Base-by-base conservation (phyloP, 2,113 vertebrate genomes). In the Osmerus mordax region DNA sequence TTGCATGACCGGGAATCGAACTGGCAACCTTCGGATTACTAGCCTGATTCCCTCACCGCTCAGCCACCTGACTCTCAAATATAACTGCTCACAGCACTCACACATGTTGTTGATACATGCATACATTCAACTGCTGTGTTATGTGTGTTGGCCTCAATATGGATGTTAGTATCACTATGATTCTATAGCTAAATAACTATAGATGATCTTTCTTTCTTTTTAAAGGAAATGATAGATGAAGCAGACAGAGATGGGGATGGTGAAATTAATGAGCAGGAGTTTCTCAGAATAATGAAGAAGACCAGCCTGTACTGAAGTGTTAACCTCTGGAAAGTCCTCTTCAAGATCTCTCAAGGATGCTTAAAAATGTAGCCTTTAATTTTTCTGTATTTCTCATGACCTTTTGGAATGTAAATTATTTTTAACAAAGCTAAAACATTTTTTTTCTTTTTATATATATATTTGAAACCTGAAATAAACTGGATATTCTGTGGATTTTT, bases 171-270 rank as follows among this genome's bases (percentile, higher is more conserved):
- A 12, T 47, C 41, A 47, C 41, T 12, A 2, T 47, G 41, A 11
- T 8, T 36, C 32, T 8, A 36, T 5, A 36, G 41, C 41, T 47
- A 11, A 9, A 2, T 47, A 47, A 47, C 41, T 47, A 47, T 47
- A 47, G 41, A 47, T 47, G 41, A 5, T 47, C 8, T 47, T 75
- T 7, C 1, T 64, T 66, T 74, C 76, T 28, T 63, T 54, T 88
- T 85, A 67, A 78, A 98, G 97, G 96, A 99, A 90, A 98, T 99
- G 96, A 96, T 99, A 23, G 93, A 96, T 15, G 96, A 98, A 91
- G 96, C 96, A 21, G 95, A 99, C 82, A 82, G 87, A 79, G 95
- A 98, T 36, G 94, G 96, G 21, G 95, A 97, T 65, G 95, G 96
- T 11, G 95, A 96, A 88, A 93, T 98, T 21, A 95, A 89, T 11